Evolutionary conservation across 2,797 vertebrate species (phyloP).

Genomic region (Poliocrania exsul): DNA sequence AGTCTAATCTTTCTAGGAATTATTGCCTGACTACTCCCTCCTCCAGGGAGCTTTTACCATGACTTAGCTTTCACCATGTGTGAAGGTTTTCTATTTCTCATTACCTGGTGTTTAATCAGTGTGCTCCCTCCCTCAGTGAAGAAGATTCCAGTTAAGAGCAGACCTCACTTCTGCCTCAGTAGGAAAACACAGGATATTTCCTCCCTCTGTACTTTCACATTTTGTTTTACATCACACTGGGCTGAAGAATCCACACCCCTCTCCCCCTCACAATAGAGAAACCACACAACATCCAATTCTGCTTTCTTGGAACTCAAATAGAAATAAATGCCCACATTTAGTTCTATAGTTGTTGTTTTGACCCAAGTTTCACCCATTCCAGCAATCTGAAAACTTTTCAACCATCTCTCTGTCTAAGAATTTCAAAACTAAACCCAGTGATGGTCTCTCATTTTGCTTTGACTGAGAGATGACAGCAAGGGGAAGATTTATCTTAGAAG

Average conservation of each 20-base stretch:
- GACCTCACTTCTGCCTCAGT: not conserved
- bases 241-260: not conserved
- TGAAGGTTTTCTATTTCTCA: not conserved
- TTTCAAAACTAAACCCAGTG: not conserved
- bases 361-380: not conserved
- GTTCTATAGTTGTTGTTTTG: not conserved
- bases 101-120: not conserved
- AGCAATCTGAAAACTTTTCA: not conserved
- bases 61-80: not conserved
- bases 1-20: not conserved
- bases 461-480: not conserved
- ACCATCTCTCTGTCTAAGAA: not conserved
- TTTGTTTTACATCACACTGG: not conserved
- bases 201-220: not conserved
- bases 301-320: not conserved
- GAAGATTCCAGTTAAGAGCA: not conserved
- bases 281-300: not conserved
- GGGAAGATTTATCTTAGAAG: not conserved
- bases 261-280: not conserved
- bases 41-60: not conserved
- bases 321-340: not conserved
- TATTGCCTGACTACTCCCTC: not conserved
- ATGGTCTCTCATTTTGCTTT: not conserved
- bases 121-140: not conserved
- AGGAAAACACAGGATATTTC: not conserved